These are phyloP conservation scores for Centrocercus urophasianus DNA, from an alignment of 2,113 vertebrate genomes.

Conservation along the genomic window DNA sequence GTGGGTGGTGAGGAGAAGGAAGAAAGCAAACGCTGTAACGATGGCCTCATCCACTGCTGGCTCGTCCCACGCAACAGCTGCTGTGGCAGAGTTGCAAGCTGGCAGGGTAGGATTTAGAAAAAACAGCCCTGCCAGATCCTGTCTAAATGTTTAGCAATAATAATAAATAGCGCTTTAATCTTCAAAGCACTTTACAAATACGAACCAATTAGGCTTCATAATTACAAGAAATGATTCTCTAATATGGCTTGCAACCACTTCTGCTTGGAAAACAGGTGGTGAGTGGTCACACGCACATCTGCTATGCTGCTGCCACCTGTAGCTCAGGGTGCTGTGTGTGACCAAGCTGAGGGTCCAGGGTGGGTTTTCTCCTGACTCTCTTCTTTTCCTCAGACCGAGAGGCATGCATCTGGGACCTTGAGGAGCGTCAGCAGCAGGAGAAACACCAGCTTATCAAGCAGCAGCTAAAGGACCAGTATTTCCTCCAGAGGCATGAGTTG, in stretches of 20 bases:
- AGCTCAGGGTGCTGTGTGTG: neutral
- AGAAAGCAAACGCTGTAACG: neutral
- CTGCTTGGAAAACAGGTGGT: neutral
- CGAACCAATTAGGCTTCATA: conserved; percentile 39
- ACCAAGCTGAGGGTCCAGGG: neutral
- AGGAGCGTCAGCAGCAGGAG: conserved; percentile 93
- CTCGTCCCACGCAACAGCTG: conserved; percentile 47
- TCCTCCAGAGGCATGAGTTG: conserved; percentile 94
- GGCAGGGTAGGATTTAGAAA: conserved; percentile 28
- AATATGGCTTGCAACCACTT: neutral
- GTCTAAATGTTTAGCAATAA: conserved; percentile 70
- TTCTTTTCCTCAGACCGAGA: conserved; percentile 83
- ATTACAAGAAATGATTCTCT: conserved; percentile 24
- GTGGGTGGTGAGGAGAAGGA: conserved; percentile 62
- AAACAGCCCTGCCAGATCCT: conserved; percentile 50
- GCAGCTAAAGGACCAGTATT: conserved; percentile 98
- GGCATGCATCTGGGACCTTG: conserved; percentile 89
- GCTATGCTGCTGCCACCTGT: neutral
- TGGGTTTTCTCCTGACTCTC: neutral
- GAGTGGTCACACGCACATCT: neutral
- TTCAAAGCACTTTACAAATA: conserved; percentile 54
- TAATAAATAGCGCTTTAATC: conserved; percentile 54
- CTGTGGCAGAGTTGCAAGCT: conserved; percentile 44
- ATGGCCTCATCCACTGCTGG: conserved; percentile 23
- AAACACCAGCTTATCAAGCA: conserved; percentile 92